These are phyloP conservation scores for Pseudomyrmex pallidus DNA, from an alignment of 1,140 invertebrate genomes.

Conservation along the genomic window DNA sequence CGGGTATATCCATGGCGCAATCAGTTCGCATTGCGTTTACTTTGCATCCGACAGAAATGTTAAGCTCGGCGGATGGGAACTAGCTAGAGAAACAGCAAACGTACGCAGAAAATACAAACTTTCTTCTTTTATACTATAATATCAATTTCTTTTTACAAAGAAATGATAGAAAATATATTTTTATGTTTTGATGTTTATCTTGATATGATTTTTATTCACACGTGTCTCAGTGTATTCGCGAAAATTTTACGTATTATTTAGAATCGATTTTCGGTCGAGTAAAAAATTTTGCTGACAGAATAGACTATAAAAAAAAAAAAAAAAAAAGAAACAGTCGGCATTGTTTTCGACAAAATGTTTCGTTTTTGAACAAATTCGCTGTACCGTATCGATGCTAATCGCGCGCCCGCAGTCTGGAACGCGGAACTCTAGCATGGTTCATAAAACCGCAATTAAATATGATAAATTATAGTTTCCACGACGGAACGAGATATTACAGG, in stretches of 20 bases:
- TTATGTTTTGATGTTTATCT: not conserved
- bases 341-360: conserved; percentile 69
- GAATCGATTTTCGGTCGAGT: conserved; percentile 9
- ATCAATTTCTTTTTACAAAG: not conserved
- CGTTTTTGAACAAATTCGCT: conserved; percentile 71
- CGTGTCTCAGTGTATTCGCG: not conserved
- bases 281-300: conserved; percentile 20
- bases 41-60: conserved; percentile 72
- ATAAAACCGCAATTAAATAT: conserved; percentile 49
- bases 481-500: not conserved
- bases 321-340: conserved; percentile 64
- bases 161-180: not conserved
- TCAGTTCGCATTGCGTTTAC: conserved; percentile 78
- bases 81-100: conserved; percentile 65
- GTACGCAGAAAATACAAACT: conserved; percentile 65
- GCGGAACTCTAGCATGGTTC: conserved; percentile 48
- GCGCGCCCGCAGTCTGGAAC: conserved; percentile 16
- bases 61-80: conserved; percentile 80
- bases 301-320: conserved; percentile 32
- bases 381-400: conserved; percentile 68
- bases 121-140: not conserved
- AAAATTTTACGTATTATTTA: conserved; percentile 12
- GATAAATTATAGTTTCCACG: conserved; percentile 18
- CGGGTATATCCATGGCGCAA: conserved; percentile 76
- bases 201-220: conserved; percentile 3